phyloP scores from a whole-genome alignment of 1,140 invertebrate genomes.

The Apis cerana region DNA sequence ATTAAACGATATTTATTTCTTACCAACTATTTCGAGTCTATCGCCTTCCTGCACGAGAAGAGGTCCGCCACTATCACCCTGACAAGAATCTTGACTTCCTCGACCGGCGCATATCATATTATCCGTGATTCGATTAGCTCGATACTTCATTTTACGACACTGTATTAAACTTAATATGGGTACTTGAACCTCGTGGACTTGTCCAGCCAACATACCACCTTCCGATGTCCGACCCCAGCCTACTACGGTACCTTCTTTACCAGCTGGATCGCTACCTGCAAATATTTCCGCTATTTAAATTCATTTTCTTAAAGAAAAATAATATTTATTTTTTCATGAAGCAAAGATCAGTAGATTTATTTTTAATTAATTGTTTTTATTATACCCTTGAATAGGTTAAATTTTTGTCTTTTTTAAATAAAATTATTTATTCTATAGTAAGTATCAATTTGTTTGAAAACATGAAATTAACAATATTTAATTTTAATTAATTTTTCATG shows the following conservation, averaged over 20 bases:
- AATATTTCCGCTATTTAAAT: background rate
- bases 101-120: slow-evolving; percentile 91
- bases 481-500: too few relatives aligned
- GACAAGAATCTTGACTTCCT: slow-evolving; percentile 91
- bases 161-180: slow-evolving; percentile 90
- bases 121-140: slow-evolving; percentile 88
- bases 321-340: too few relatives aligned
- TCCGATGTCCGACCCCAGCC: slow-evolving; percentile 92
- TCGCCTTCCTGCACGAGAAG: slow-evolving; percentile 87
- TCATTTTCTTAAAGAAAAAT: background rate
- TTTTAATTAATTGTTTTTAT: background rate
- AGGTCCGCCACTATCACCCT: slow-evolving; percentile 92
- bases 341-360: background rate
- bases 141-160: slow-evolving; percentile 91
- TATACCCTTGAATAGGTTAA: background rate
- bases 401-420: background rate
- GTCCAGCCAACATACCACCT: slow-evolving; percentile 89
- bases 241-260: slow-evolving; percentile 87
- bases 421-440: too few relatives aligned
- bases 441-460: too few relatives aligned
- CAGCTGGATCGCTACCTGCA: slow-evolving; percentile 86
- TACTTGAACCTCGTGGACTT: slow-evolving; percentile 91
- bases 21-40: slow-evolving; percentile 89
- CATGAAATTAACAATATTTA: too few relatives aligned
- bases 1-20: slow-evolving; percentile 44